A percentile compares a stretch with the other conserved stretches of the same genome.
phyloP scores from a whole-genome alignment of 1,140 invertebrate species.

The Sweltsa coloradensis region DNA sequence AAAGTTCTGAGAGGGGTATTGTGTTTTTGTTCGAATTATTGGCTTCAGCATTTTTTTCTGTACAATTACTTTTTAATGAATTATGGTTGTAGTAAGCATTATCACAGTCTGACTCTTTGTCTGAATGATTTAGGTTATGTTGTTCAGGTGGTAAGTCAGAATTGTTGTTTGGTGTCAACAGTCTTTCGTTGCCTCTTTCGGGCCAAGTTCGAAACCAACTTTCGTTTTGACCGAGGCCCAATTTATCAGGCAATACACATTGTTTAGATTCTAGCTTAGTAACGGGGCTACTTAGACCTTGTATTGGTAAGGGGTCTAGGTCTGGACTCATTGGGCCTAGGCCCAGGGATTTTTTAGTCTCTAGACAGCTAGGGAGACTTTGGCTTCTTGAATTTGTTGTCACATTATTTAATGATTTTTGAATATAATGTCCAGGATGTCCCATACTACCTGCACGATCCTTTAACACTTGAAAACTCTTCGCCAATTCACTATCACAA shows the following conservation, averaged over 20 bases:
- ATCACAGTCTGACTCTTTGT: neutral
- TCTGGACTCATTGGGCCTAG: too few species aligned
- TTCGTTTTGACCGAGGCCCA: too few species aligned
- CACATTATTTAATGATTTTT: conserved; percentile 15
- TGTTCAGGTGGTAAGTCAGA: neutral
- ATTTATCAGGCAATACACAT: too few species aligned
- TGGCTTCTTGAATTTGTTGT: conserved; percentile 18
- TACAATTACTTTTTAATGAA: conserved; percentile 2
- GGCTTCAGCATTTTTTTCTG: neutral
- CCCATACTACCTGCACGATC: conserved; percentile 10
- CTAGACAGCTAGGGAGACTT: conserved; percentile 18
- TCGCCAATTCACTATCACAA: conserved; percentile 18
- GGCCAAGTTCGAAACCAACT: conserved; percentile 25
- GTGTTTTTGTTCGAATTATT: neutral
- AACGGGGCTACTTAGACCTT: too few species aligned
- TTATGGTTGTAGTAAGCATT: neutral
- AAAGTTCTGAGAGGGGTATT: conserved; percentile 19
- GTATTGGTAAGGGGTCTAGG: too few species aligned
- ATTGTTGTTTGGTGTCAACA: conserved; percentile 7
- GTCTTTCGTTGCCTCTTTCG: conserved; percentile 21
- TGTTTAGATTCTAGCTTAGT: too few species aligned
- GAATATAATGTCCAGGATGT: conserved; percentile 18
- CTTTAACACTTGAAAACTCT: conserved; percentile 16
- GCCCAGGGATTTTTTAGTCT: conserved; percentile 14
- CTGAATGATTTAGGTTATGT: neutral